Evolutionary conservation across 2,888 invertebrate genomes (phyloP).

Genomic region (Andrena fulva): DNA sequence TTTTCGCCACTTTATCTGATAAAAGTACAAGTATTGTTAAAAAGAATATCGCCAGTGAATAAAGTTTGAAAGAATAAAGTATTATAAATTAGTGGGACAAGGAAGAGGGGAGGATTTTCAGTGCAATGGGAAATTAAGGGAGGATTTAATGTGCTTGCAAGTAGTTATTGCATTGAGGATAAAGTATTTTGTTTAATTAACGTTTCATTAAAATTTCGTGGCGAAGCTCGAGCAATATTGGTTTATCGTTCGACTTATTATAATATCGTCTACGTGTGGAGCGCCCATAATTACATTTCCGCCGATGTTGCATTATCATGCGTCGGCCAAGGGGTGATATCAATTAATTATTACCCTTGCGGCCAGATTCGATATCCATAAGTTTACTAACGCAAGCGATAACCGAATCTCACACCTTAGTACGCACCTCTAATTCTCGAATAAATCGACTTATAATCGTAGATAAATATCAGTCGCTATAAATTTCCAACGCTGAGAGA

Average conservation of each 20-base stretch:
- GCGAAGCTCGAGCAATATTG: conserved; percentile 1
- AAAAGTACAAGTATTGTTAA: too few relatives aligned
- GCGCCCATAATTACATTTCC: conserved; percentile 75
- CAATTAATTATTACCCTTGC: conserved; percentile 78
- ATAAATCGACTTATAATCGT: conserved; percentile 26
- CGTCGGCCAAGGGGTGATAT: conserved; percentile 72
- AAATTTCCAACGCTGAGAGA: background rate
- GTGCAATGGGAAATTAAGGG: too few relatives aligned
- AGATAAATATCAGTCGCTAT: background rate
- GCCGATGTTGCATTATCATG: conserved; percentile 62
- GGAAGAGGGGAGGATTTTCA: too few relatives aligned
- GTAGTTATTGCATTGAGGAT: too few relatives aligned
- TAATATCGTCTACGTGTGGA: conserved; percentile 69
- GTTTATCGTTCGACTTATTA: conserved; percentile 31
- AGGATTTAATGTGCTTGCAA: too few relatives aligned
- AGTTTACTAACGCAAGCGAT: conserved; percentile 27
- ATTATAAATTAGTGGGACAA: too few relatives aligned
- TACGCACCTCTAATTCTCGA: conserved; percentile 37
- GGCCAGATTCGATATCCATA: conserved; percentile 38
- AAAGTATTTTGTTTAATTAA: background rate
- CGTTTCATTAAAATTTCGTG: conserved; percentile 11
- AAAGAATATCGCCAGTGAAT: too few relatives aligned
- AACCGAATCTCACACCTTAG: conserved; percentile 28
- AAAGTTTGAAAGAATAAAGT: too few relatives aligned
- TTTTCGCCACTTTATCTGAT: too few relatives aligned